A percentile compares a stretch with the other conserved stretches of the same genome.
Evolutionary conservation across 2,113 vertebrate genomes (phyloP).

Genomic region (Merops nubicus): DNA sequence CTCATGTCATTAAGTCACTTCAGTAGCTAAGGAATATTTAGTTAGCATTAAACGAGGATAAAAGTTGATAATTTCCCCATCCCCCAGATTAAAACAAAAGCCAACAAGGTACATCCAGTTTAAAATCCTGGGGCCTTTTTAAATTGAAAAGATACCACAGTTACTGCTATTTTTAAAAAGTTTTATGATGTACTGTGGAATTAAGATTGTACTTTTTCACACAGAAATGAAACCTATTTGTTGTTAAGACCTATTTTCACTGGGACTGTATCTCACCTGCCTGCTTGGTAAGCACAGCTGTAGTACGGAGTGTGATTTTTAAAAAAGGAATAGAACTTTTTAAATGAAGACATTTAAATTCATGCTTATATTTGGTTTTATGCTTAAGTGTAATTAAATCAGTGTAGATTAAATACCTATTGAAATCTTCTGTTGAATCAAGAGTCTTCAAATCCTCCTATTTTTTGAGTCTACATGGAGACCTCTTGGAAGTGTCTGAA

Average conservation of each 20-base stretch:
- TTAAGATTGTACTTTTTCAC: not conserved
- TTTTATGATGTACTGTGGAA: not conserved
- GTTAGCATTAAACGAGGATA: conserved; percentile 42
- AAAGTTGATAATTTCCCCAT: conserved; percentile 60
- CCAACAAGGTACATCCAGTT: not conserved
- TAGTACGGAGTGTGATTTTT: not conserved
- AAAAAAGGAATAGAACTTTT: not conserved
- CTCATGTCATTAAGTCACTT: conserved; percentile 69
- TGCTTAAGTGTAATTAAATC: not conserved
- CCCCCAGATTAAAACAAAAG: conserved; percentile 33
- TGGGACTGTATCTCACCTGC: not conserved
- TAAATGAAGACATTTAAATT: not conserved
- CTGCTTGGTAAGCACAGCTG: not conserved
- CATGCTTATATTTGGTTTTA: not conserved
- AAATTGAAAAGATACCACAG: not conserved
- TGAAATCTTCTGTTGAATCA: not conserved
- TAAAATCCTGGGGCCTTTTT: not conserved
- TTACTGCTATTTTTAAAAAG: not conserved
- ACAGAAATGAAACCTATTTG: not conserved
- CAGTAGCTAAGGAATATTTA: conserved; percentile 52
- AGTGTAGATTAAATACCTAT: not conserved
- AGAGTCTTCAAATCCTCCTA: not conserved
- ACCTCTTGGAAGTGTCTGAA: conserved; percentile 6
- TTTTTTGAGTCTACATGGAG: not conserved
- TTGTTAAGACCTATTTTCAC: not conserved